phyloP scores from a whole-genome alignment of 2,113 vertebrate genomes.

The Probosciger aterrimus region DNA sequence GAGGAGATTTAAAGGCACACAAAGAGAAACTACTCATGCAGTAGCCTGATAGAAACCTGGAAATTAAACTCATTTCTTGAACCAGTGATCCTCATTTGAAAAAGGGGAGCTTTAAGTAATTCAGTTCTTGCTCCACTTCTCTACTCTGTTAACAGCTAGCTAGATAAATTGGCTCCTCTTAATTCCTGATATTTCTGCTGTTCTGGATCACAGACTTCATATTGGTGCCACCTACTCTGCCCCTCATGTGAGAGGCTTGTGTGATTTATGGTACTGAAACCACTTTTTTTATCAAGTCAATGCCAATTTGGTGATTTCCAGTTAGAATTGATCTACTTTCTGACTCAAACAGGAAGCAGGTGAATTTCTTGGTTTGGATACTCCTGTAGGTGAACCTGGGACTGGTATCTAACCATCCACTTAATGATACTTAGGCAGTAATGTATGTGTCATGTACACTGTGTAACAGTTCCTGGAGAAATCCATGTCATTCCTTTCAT shows the following conservation, averaged over 20 bases:
- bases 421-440: not conserved
- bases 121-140: not conserved
- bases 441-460: not conserved
- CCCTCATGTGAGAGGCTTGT: not conserved
- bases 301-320: not conserved
- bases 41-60: not conserved
- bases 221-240: not conserved
- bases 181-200: not conserved
- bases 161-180: not conserved
- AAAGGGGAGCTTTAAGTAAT: not conserved
- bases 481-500: not conserved
- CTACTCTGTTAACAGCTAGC: not conserved
- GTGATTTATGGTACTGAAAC: not conserved
- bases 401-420: not conserved
- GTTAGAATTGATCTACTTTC: not conserved
- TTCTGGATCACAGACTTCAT: not conserved
- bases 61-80: not conserved
- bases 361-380: constrained; percentile 15
- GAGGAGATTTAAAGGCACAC: not conserved
- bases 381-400: not conserved
- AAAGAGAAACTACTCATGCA: not conserved
- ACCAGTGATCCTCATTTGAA: not conserved
- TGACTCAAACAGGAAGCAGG: not conserved
- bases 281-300: not conserved
- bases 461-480: not conserved